Conservation (phyloP, 2,888 invertebrate genomes). For the Trichogramma dendrolimi region DNA sequence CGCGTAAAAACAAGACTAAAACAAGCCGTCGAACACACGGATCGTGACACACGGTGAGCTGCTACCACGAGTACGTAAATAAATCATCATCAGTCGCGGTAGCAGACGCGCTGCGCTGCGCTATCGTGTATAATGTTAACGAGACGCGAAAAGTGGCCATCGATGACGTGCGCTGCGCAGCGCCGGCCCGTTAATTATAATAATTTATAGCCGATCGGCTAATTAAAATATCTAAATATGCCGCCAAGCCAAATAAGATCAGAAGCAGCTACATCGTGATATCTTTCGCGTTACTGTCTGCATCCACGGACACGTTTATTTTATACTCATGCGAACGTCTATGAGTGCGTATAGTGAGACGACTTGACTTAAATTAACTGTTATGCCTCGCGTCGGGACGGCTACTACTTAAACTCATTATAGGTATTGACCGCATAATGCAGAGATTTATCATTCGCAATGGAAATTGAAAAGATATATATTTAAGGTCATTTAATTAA, state of each 20-base stretch:
- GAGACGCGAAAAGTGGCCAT: constrained; percentile 10
- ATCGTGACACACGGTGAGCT: too few species aligned
- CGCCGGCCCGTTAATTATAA: constrained; percentile 41
- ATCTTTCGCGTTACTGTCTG: constrained; percentile 11
- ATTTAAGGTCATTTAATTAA: too few species aligned
- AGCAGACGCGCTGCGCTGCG: not conserved
- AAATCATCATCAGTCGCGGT: constrained; percentile 26
- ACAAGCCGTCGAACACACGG: too few species aligned
- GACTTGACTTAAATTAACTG: constrained; percentile 5
- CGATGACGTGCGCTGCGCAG: constrained; percentile 16
- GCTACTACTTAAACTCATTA: constrained; percentile 24
- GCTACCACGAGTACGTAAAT: constrained; percentile 17
- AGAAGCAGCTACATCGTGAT: constrained; percentile 11
- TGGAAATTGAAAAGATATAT: too few species aligned
- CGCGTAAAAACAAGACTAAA: too few species aligned
- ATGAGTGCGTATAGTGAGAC: constrained; percentile 17
- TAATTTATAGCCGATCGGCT: constrained; percentile 49
- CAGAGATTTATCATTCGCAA: too few species aligned
- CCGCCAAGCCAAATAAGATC: constrained; percentile 35
- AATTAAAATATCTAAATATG: constrained; percentile 51
- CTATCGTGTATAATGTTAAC: not conserved
- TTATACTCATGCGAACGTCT: not conserved
- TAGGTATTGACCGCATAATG: constrained; percentile 3
- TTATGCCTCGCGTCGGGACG: constrained; percentile 23
- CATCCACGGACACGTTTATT: constrained; percentile 1